phyloP scores from a whole-genome alignment of 2,113 vertebrate genomes.

The Protobothrops flavoviridis region DNA sequence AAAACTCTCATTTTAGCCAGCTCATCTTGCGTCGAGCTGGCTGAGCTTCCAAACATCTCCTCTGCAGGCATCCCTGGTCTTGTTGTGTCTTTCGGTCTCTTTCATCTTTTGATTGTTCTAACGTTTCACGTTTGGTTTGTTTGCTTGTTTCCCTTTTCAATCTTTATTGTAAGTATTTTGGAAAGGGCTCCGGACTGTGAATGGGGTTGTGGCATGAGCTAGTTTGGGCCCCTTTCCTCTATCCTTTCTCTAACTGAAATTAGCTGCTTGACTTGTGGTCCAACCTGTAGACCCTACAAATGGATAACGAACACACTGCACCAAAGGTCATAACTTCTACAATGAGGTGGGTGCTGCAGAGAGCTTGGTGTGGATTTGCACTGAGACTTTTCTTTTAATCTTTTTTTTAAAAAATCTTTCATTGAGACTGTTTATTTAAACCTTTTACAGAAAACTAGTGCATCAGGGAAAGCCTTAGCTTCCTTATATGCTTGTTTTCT shows the following conservation, averaged over 20 bases:
- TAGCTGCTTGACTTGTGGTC: neutral
- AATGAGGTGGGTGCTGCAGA: neutral
- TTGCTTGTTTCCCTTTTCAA: constrained; percentile 11
- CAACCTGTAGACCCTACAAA: neutral
- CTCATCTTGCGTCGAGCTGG: neutral
- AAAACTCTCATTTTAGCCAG: fast-evolving
- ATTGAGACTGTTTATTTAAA: neutral
- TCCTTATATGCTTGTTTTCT: neutral
- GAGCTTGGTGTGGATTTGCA: neutral
- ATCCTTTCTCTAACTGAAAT: neutral
- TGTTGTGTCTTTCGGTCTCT: neutral
- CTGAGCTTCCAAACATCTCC: constrained; percentile 22
- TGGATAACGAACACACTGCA: neutral
- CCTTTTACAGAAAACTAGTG: neutral
- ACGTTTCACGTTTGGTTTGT: neutral
- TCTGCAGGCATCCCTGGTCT: constrained; percentile 2
- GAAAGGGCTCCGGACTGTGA: neutral
- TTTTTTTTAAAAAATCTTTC: neutral
- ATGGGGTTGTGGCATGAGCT: neutral
- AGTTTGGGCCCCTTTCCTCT: neutral
- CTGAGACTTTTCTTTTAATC: neutral
- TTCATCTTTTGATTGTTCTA: neutral
- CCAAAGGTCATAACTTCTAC: neutral
- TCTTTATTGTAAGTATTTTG: neutral
- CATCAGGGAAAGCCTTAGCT: neutral